These are phyloP conservation scores for Lates calcarifer DNA, from an alignment of 2,113 vertebrate genomes.

Conservation along the genomic window DNA sequence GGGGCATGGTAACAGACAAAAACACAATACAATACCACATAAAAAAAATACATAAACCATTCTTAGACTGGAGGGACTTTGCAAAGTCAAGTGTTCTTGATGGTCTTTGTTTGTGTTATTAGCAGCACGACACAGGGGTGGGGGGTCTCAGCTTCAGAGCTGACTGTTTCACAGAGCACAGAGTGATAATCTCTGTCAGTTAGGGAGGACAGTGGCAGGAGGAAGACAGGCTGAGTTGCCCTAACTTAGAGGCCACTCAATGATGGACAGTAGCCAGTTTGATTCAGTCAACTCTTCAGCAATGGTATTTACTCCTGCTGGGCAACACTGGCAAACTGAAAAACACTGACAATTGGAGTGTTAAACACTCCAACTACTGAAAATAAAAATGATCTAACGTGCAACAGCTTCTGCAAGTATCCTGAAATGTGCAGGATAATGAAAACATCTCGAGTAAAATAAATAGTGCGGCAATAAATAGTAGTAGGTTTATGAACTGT, in stretches of 20 bases:
- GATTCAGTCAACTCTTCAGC: not conserved
- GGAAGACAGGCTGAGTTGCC: not conserved
- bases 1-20: conserved; percentile 5
- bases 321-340: not conserved
- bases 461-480: not conserved
- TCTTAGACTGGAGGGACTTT: not conserved
- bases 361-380: conserved; percentile 5
- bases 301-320: not conserved
- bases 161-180: not conserved
- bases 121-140: not conserved
- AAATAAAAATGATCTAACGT: conserved; percentile 18
- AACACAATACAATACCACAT: not conserved
- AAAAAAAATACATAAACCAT: not conserved
- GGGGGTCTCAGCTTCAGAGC: not conserved
- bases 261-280: not conserved
- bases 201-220: not conserved
- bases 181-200: not conserved
- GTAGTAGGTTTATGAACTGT: conserved; percentile 1
- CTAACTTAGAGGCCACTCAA: not conserved
- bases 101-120: conserved; percentile 1
- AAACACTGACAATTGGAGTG: not conserved
- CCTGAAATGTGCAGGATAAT: not conserved
- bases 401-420: not conserved
- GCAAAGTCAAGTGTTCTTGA: not conserved
- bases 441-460: conserved; percentile 21